Conservation (phyloP, 2,797 vertebrate species). For the Pantherophis alleghaniensis region DNA sequence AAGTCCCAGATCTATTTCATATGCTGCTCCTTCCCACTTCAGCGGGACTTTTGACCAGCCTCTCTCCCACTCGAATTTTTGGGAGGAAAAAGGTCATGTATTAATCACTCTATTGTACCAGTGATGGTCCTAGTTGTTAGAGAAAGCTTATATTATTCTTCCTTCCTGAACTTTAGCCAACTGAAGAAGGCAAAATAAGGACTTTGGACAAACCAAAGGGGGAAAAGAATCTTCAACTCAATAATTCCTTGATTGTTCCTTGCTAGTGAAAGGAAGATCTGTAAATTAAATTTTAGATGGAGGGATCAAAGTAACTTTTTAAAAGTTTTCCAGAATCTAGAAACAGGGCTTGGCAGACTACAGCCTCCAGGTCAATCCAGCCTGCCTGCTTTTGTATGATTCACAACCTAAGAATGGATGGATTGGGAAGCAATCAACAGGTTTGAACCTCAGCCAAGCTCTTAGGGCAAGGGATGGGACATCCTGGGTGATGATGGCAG, state of each 20-base stretch:
- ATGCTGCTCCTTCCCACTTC: not conserved
- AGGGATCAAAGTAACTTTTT: not conserved
- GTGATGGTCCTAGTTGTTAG: not conserved
- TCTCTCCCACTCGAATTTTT: not conserved
- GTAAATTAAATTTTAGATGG: not conserved
- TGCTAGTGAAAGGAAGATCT: not conserved
- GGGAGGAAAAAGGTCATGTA: not conserved
- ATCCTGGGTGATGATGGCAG: not conserved
- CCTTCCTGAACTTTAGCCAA: constrained; percentile 4
- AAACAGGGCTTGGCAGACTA: not conserved
- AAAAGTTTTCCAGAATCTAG: not conserved
- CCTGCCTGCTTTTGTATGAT: not conserved
- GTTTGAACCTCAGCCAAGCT: not conserved
- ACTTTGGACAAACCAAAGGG: not conserved
- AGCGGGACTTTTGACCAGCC: not conserved
- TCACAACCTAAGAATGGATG: not conserved
- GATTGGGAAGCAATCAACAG: not conserved
- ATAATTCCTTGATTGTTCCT: not conserved
- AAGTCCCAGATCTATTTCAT: not conserved
- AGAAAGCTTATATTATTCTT: constrained; percentile 9
- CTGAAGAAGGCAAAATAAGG: not conserved
- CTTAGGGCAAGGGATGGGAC: not conserved
- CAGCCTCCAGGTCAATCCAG: not conserved
- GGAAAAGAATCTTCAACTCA: not conserved
- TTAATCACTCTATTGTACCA: not conserved